Conservation (phyloP, 2,888 invertebrate genomes). For the Meiosimyza decipiens region DNA sequence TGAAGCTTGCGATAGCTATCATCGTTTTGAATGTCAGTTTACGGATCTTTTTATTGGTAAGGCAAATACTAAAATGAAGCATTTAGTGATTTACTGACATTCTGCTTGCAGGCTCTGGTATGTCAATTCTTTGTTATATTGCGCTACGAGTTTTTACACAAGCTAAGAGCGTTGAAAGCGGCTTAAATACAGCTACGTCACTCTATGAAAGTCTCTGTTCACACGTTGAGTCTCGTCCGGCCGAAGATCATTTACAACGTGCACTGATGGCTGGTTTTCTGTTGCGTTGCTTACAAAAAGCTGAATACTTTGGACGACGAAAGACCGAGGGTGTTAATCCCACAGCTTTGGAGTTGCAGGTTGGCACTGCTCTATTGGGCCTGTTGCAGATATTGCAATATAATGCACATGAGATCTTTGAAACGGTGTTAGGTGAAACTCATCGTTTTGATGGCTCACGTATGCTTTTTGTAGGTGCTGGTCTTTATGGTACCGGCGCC, state of each 20-base stretch:
- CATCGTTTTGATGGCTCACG: conserved; percentile 66
- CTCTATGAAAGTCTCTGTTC: conserved; percentile 76
- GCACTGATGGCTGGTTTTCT: conserved; percentile 83
- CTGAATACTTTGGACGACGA: conserved; percentile 72
- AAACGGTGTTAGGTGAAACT: conserved; percentile 71
- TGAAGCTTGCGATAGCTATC: conserved; percentile 74
- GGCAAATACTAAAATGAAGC: not conserved
- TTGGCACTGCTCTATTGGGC: conserved; percentile 75
- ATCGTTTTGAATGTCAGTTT: conserved; percentile 80
- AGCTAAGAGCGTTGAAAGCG: conserved; percentile 65
- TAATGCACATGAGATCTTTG: conserved; percentile 86
- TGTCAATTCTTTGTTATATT: conserved; percentile 82
- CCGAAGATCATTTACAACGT: conserved; percentile 79
- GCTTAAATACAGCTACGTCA: conserved; percentile 63
- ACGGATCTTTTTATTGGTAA: conserved; percentile 79
- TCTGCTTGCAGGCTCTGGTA: conserved; percentile 75
- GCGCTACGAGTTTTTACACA: conserved; percentile 84
- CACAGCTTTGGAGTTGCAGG: conserved; percentile 70
- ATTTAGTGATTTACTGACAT: not conserved
- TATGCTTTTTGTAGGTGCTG: conserved; percentile 70
- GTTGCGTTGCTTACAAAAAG: conserved; percentile 76
- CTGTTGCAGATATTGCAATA: conserved; percentile 83
- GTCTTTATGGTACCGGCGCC: conserved; percentile 80
- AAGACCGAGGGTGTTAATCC: conserved; percentile 66
- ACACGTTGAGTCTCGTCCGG: conserved; percentile 72